Evolutionary conservation across 1,140 invertebrate genomes (phyloP).

Genomic region (Gryon sp.): DNA sequence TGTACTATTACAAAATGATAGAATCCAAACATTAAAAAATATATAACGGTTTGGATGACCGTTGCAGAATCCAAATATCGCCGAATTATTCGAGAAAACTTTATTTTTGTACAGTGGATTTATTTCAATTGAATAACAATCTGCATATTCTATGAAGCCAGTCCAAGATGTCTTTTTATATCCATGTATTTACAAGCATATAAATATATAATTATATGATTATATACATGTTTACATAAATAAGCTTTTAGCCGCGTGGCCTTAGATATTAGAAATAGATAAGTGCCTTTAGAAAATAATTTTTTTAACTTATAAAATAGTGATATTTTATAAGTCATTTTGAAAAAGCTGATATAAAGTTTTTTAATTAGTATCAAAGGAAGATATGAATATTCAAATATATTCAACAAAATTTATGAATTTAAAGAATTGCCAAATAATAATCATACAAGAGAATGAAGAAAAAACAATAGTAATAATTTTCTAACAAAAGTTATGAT

Average conservation of each 20-base stretch:
- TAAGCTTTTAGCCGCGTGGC: constrained; percentile 63
- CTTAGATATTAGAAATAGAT: constrained; percentile 67
- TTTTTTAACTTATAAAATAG: no score
- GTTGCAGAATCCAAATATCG: no score
- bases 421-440: no score
- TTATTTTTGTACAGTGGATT: constrained; percentile 41
- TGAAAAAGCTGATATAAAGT: no score
- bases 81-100: constrained; percentile 26
- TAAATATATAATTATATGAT: constrained; percentile 16
- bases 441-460: no score
- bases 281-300: constrained; percentile 77
- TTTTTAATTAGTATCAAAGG: no score
- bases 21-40: background rate
- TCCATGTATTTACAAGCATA: constrained; percentile 31
- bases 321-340: no score
- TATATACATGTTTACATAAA: constrained; percentile 19
- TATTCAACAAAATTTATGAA: no score
- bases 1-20: no score
- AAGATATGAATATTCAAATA: no score
- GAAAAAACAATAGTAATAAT: no score
- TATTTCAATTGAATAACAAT: constrained; percentile 1
- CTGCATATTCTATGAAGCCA: constrained; percentile 7
- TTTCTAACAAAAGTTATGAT: no score
- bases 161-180: constrained; percentile 47
- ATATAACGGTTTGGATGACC: background rate